Evolutionary conservation across 2,113 vertebrate species (phyloP).

Genomic region (Chauna torquata): DNA sequence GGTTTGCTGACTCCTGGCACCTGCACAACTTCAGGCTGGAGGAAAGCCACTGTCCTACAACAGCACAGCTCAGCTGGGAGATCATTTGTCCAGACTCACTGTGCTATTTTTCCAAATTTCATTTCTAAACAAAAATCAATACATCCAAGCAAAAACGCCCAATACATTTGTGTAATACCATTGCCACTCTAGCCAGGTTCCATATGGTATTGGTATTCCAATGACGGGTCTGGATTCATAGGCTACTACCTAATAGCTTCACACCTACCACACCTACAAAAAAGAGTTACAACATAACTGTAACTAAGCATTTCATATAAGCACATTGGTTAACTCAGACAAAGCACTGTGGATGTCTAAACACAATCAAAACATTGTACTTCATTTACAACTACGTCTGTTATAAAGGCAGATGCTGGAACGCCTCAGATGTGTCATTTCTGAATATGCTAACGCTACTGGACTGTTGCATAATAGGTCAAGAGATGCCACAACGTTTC

Average conservation of each 20-base stretch:
- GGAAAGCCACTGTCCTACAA: neutral
- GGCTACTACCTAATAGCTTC: neutral
- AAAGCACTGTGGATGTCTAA: neutral
- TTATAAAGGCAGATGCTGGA: neutral
- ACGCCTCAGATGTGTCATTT: neutral
- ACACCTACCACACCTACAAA: neutral
- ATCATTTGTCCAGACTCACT: neutral
- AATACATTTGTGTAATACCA: neutral
- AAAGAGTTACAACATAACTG: neutral
- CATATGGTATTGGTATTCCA: neutral
- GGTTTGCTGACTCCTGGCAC: neutral
- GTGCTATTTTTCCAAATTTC: neutral
- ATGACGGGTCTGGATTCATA: neutral
- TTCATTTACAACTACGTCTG: accelerated
- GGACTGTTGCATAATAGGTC: neutral
- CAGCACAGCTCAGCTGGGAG: neutral
- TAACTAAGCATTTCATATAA: neutral
- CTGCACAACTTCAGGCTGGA: neutral
- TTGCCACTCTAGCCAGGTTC: neutral
- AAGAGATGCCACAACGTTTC: neutral
- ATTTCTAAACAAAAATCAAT: neutral
- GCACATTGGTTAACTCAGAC: neutral
- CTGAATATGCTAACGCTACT: neutral
- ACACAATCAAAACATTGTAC: neutral
- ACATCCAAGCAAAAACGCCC: neutral